Evolutionary conservation across 2,113 vertebrate species (phyloP).

Genomic region (Clarias batrachus): DNA sequence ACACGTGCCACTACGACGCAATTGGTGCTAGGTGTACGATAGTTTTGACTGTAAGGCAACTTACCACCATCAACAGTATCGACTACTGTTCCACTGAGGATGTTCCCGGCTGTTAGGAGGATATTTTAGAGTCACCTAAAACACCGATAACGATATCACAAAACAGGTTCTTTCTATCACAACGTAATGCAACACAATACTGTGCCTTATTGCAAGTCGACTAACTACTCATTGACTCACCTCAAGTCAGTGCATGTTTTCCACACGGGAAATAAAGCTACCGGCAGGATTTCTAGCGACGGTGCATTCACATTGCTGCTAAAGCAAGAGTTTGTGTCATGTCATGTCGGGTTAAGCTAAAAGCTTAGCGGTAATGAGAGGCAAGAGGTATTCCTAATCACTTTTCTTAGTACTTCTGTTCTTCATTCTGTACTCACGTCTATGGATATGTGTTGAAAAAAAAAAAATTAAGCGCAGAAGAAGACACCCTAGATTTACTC

Average conservation of each 20-base stretch:
- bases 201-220: conserved; percentile 53
- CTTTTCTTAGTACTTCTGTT: background rate
- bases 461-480: background rate
- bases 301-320: conserved; percentile 17
- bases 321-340: background rate
- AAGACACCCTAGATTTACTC: background rate
- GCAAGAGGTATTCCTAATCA: too few relatives aligned
- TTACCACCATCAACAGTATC: conserved; percentile 28
- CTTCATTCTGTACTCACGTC: background rate
- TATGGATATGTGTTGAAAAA: background rate
- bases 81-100: conserved; percentile 30
- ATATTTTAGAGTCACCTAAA: conserved; percentile 31
- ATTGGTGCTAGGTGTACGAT: conserved; percentile 44
- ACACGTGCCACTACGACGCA: conserved; percentile 39
- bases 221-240: conserved; percentile 41
- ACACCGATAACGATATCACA: conserved; percentile 40
- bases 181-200: conserved; percentile 43
- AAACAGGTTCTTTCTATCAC: conserved; percentile 42
- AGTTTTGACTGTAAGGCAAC: conserved; percentile 51
- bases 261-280: conserved; percentile 22
- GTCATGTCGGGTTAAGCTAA: background rate
- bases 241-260: conserved; percentile 45
- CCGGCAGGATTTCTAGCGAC: conserved; percentile 22
- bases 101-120: conserved; percentile 20
- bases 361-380: background rate